Base-by-base conservation (phyloP, 2,113 vertebrate genomes). In the Anoplopoma fimbria region DNA sequence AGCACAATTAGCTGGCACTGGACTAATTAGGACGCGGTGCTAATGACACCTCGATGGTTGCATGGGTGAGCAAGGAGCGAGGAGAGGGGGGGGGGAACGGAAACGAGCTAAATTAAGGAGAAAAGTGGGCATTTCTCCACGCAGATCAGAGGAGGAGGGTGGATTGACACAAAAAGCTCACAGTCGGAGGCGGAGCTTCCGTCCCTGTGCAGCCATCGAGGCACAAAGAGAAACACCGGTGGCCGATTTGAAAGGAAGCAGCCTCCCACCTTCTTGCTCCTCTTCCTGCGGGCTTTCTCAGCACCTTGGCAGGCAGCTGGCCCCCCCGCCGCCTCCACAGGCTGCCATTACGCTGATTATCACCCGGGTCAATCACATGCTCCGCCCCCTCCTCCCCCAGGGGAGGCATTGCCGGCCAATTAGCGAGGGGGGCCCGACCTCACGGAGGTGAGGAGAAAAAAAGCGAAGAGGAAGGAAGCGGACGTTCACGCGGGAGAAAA, bases 1-100 rank as follows among this genome's bases (percentile, higher is more conserved):
- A 87, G 85, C 88, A 89, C 93, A 93, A 93, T 95, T 95, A 95
- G 92, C 91, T 86, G 78, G 83, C 89, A 75, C 86, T 7, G 85
- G 89, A 89, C 93, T 94, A 96, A 96, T 96, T 94, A 95, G 93
- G 85, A 90, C 86, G 64, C 7, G 17, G 76, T 10, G 82, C 89
- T 91, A 92, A 93, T 84, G 91, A 92, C 89, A 90, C 90, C 89
- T 86, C 88, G 40, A 69, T 13, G 80, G 75, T 19, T 82, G 75
- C 77, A 69, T 31, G 71, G 79, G 42, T 23, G 82, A 68, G 65
- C 31, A 33, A 68, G 73, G 81, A 75, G 64, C n/a, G 25, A 3
- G 6, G 7, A 7, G 2, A 9, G 9, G 2, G 47, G 27, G n/a
- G 57, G 61, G 31, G 49, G 19, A 69, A 75, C 4, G 2, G 62